Conservation (phyloP, 30 jellyfish, hydroid and myxozoan genomes). For the Chrysaora quinquecirrha region DNA sequence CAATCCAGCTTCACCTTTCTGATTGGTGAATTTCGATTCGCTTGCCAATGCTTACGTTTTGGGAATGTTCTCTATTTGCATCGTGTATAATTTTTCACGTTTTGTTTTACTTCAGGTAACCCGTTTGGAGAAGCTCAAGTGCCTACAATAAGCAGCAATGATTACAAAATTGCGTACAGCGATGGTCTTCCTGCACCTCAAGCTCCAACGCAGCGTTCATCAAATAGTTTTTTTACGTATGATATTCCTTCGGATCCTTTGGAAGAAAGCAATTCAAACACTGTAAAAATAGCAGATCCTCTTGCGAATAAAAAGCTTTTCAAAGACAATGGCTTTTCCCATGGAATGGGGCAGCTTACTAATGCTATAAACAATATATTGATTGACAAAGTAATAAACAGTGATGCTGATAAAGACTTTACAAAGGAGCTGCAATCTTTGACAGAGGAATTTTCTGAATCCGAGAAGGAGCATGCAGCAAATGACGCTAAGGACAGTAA, state of each 20-base stretch:
- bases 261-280: conserved; percentile 57
- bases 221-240: conserved; percentile 5
- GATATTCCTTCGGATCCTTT: conserved; percentile 62
- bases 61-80: too few species aligned
- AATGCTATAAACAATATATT: conserved; percentile 41
- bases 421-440: conserved; percentile 39
- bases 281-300: conserved; percentile 66
- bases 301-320: conserved; percentile 55
- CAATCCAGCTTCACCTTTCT: too few species aligned
- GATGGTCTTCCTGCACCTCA: conserved; percentile 53
- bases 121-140: conserved; percentile 66
- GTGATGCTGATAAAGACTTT: conserved; percentile 63
- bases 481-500: conserved; percentile 24
- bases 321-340: conserved; percentile 58
- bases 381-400: conserved; percentile 59
- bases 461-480: conserved; percentile 18
- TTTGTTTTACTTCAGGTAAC: conserved; percentile 11
- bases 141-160: conserved; percentile 50
- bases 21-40: too few species aligned
- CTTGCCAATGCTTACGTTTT: too few species aligned
- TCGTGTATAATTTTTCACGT: too few species aligned
- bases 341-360: conserved; percentile 54
- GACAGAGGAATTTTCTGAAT: conserved; percentile 52
- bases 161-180: conserved; percentile 63
- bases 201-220: background rate